phyloP scores from a whole-genome alignment of 2,888 invertebrate genomes.

The Meta bourneti region DNA sequence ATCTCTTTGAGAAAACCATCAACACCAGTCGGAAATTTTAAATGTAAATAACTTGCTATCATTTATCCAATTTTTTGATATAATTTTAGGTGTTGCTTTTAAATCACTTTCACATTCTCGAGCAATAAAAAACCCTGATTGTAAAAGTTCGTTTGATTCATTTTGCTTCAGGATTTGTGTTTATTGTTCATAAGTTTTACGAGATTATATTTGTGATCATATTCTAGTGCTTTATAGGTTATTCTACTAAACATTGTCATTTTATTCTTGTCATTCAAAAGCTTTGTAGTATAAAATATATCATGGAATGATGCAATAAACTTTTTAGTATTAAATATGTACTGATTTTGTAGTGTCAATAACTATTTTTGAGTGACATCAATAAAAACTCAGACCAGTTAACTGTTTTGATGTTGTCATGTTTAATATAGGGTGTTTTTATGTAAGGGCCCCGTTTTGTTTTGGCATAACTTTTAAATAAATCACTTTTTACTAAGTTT shows the following conservation, averaged over 20 bases:
- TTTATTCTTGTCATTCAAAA: constrained; percentile 55
- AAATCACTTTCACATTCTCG: not conserved
- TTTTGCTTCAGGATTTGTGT: constrained; percentile 42
- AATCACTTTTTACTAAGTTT: too few relatives aligned
- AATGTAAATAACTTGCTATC: constrained; percentile 20
- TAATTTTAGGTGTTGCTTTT: constrained; percentile 23
- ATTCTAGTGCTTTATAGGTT: constrained; percentile 14
- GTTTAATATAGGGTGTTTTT: too few relatives aligned
- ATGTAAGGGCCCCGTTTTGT: too few relatives aligned
- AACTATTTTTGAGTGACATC: not conserved
- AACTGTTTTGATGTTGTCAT: too few relatives aligned
- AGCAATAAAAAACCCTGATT: constrained; percentile 17
- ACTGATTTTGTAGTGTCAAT: not conserved
- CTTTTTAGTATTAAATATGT: constrained; percentile 30
- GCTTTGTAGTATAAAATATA: constrained; percentile 66
- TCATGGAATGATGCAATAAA: constrained; percentile 65
- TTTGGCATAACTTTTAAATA: too few relatives aligned
- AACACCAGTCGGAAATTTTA: constrained; percentile 14
- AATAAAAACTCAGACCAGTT: not conserved
- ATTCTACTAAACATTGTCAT: constrained; percentile 23
- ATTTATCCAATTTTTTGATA: not conserved
- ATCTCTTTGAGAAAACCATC: not conserved
- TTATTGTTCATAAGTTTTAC: constrained; percentile 33
- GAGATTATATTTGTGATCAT: constrained; percentile 32
- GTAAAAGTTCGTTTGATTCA: not conserved